These are phyloP conservation scores for Liposcelis brunnea DNA, from an alignment of 2,888 invertebrate species.

Conservation along the genomic window DNA sequence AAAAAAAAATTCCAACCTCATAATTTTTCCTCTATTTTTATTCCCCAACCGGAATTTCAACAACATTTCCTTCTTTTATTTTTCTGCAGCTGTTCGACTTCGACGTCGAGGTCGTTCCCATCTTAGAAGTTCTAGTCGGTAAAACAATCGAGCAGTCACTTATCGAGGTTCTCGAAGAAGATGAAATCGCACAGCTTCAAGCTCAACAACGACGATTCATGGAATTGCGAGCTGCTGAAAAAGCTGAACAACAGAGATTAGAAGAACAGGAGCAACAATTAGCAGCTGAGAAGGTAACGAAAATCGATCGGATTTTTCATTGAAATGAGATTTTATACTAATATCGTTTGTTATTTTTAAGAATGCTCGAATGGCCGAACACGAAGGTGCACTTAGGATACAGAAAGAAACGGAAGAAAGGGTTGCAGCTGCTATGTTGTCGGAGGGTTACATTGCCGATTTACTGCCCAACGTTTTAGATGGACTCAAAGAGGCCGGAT, in stretches of 20 bases:
- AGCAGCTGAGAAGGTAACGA: slow-evolving; percentile 42
- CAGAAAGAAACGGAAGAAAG: slow-evolving; percentile 64
- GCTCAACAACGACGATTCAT: slow-evolving; percentile 52
- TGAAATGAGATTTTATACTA: too few species aligned
- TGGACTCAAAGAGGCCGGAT: slow-evolving; percentile 58
- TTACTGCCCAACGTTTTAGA: slow-evolving; percentile 70
- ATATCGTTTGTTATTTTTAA: slow-evolving; percentile 19
- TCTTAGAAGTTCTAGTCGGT: slow-evolving; percentile 75
- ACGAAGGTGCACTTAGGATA: slow-evolving; percentile 40
- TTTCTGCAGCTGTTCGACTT: slow-evolving; percentile 64
- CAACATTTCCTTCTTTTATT: slow-evolving; percentile 10
- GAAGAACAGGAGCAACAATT: slow-evolving; percentile 60
- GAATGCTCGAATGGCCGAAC: slow-evolving; percentile 54
- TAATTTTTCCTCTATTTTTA: too few species aligned
- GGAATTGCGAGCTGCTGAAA: slow-evolving; percentile 60
- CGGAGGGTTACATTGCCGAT: slow-evolving; percentile 74
- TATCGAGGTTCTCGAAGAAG: slow-evolving; percentile 81
- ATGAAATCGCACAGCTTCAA: slow-evolving; percentile 66
- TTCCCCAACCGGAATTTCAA: too few species aligned
- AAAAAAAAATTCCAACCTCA: too few species aligned
- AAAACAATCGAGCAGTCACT: slow-evolving; percentile 79
- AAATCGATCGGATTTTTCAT: too few species aligned
- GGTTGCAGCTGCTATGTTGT: slow-evolving; percentile 62
- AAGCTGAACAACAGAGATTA: slow-evolving; percentile 62
- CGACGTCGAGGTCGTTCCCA: slow-evolving; percentile 77